These are phyloP conservation scores for Tethea ocularis DNA, from an alignment of 2,888 invertebrate species.

Conservation along the genomic window DNA sequence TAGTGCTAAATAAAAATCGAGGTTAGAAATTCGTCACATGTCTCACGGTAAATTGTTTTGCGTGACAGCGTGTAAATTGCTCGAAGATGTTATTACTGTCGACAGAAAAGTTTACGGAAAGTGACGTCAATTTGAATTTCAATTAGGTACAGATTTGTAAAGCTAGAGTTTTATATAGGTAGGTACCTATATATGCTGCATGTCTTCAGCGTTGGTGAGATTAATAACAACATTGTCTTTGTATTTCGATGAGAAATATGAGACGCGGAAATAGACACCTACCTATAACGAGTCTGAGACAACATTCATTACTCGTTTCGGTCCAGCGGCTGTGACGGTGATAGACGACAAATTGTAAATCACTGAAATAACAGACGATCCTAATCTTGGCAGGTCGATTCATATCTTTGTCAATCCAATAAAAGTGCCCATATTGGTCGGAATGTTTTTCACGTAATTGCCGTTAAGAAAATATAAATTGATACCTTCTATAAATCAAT, in stretches of 20 bases:
- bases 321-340: constrained; percentile 57
- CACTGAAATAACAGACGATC: constrained; percentile 55
- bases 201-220: constrained; percentile 15
- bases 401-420: constrained; percentile 48
- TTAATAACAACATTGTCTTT: constrained; percentile 35
- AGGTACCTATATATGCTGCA: constrained; percentile 8
- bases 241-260: constrained; percentile 59
- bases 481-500: constrained; percentile 10
- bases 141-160: constrained; percentile 22
- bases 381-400: constrained; percentile 49
- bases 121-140: constrained; percentile 47
- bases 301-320: constrained; percentile 60
- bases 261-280: constrained; percentile 65
- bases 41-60: constrained; percentile 67
- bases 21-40: constrained; percentile 67
- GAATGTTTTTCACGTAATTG: constrained; percentile 22
- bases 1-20: constrained; percentile 66
- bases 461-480: constrained; percentile 18
- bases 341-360: constrained; percentile 63
- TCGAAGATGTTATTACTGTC: constrained; percentile 55
- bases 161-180: constrained; percentile 14
- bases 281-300: constrained; percentile 52
- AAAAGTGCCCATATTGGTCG: constrained; percentile 34
- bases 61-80: constrained; percentile 69
- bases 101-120: constrained; percentile 49